Evolutionary conservation across 2,888 invertebrate species (phyloP), one percentile per base, ranked within the genome.

Genomic region (Chaetogeoica ovagalla): DNA sequence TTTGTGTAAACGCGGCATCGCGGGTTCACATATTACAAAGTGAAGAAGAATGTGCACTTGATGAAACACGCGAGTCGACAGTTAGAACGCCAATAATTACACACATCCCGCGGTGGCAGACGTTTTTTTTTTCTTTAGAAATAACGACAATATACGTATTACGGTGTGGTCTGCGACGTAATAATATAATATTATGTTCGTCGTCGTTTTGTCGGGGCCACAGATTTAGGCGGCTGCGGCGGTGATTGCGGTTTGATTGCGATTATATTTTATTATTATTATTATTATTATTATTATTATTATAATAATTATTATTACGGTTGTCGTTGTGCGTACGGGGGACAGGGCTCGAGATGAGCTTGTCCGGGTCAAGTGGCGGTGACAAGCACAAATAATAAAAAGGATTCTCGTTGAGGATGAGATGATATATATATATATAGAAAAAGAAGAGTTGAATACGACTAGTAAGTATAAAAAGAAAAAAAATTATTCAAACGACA

Each of bases 231-330:
- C 52, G 17, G 72, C 21, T 48, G 30, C 30, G 30, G 4, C 30
- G 2, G 66, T 75, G 65, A 75, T 75, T 75, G 74, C 43, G 65
- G 74, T 75, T 75, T 75, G 74, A 75, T 75, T 75, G 66, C 57
- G 21, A 57, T 57, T 75, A 43, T 75, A 62, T 30, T 2, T 30
- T 30, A 30, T 30, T 30, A 30, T 30, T 30, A 30, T 30, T 30
- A 30, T 30, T 30, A 30, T 30, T 30, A 30, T 30, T n/a, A n/a
- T n/a, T n/a, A n/a, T 30, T 30, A 30, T 30, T 30, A 30, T 30
- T 30, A 30, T 30, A 2, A 30, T 30, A 2, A 30, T 30, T 30
- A 30, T 30, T 55, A 68, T 68, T 55, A 48, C 19, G 39, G 21
- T 13, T 13, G 11, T 55, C 39, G n/a, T 21, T 52, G 48, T 68